A percentile compares a stretch with the other conserved stretches of the same genome.
Evolutionary conservation across 2,888 invertebrate species (phyloP).

Genomic region (Lymantria dispar): DNA sequence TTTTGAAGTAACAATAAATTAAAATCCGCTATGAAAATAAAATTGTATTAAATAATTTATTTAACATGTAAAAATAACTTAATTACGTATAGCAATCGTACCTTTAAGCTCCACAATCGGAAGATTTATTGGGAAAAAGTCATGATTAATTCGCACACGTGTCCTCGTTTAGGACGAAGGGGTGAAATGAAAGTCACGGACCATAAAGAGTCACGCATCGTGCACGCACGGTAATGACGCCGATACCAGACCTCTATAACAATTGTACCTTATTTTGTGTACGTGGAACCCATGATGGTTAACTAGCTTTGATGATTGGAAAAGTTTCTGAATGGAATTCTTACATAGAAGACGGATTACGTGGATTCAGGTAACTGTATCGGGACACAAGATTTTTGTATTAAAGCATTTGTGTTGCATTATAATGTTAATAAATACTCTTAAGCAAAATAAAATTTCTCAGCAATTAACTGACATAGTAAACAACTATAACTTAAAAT

Average conservation of each 20-base stretch:
- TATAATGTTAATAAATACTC: too few relatives aligned
- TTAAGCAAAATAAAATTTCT: too few relatives aligned
- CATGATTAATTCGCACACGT: slow-evolving; percentile 76
- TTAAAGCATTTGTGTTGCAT: too few relatives aligned
- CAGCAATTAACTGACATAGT: too few relatives aligned
- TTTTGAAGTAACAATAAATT: too few relatives aligned
- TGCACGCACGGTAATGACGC: slow-evolving; percentile 63
- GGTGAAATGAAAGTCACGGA: slow-evolving; percentile 69
- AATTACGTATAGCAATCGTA: slow-evolving; percentile 43
- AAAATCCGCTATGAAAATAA: too few relatives aligned
- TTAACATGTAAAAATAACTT: neutral
- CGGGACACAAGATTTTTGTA: too few relatives aligned
- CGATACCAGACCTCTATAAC: slow-evolving; percentile 24
- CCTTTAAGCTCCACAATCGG: slow-evolving; percentile 43
- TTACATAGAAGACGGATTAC: neutral
- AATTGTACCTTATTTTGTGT: slow-evolving; percentile 21
- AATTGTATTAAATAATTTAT: too few relatives aligned
- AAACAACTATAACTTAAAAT: too few relatives aligned
- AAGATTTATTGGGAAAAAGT: slow-evolving; percentile 64
- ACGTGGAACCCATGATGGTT: slow-evolving; percentile 19
- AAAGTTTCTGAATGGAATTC: neutral
- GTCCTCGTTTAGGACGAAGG: slow-evolving; percentile 74
- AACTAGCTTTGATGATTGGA: slow-evolving; percentile 26
- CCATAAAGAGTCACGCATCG: slow-evolving; percentile 76
- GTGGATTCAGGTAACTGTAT: neutral